phyloP scores from a whole-genome alignment of 2,888 invertebrate genomes.

The Sipha maydis region DNA sequence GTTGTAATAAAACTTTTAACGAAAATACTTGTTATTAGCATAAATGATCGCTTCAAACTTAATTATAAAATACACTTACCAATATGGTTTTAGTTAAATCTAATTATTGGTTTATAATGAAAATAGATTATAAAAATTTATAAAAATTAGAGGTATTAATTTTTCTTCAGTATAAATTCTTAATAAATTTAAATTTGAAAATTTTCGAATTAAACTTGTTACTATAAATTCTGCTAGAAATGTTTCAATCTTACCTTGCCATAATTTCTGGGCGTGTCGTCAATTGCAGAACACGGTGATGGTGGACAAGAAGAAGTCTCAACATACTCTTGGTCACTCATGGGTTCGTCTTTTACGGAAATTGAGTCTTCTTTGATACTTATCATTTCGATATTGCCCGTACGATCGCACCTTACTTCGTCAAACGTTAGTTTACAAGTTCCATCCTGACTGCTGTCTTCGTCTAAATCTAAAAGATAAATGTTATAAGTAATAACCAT shows the following conservation, averaged over 20 bases:
- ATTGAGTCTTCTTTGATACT: conserved; percentile 66
- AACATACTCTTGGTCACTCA: conserved; percentile 73
- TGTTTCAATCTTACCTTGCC: conserved; percentile 22
- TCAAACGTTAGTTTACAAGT: conserved; percentile 74
- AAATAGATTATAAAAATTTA: too few relatives aligned
- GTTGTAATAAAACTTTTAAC: not conserved
- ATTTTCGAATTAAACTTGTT: too few relatives aligned
- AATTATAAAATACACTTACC: not conserved
- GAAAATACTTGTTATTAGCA: not conserved
- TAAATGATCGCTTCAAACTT: not conserved
- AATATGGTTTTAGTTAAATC: too few relatives aligned
- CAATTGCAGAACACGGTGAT: conserved; percentile 66
- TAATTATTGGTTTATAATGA: too few relatives aligned
- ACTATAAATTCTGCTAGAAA: too few relatives aligned
- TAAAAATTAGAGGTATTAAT: too few relatives aligned
- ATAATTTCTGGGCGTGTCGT: conserved; percentile 48
- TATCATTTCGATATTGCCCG: conserved; percentile 68
- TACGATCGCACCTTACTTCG: conserved; percentile 66
- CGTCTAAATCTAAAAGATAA: conserved; percentile 80
- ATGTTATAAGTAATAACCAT: not conserved
- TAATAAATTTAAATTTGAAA: too few relatives aligned
- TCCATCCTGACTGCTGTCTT: conserved; percentile 86
- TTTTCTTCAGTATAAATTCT: too few relatives aligned
- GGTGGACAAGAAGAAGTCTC: conserved; percentile 76
- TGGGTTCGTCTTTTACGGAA: conserved; percentile 76